These are phyloP conservation scores for Gulo gulo DNA, from an alignment of 2,113 vertebrate genomes.

Conservation along the genomic window DNA sequence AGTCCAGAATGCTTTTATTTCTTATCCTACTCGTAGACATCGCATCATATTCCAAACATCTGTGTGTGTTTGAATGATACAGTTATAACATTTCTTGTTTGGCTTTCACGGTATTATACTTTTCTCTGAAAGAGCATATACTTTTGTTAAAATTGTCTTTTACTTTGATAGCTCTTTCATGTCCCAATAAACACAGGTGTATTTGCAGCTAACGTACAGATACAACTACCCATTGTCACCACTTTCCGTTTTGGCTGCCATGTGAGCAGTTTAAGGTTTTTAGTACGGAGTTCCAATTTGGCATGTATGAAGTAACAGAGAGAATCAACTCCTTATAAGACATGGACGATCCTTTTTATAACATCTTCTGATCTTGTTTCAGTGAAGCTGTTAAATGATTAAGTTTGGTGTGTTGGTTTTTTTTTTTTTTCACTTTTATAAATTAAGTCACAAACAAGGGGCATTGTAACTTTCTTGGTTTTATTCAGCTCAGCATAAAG, in stretches of 20 bases:
- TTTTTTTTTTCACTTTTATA: conserved; percentile 71
- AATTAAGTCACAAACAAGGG: conserved; percentile 78
- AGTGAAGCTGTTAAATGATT: conserved; percentile 79
- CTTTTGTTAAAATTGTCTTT: conserved; percentile 40
- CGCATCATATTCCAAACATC: conserved; percentile 5
- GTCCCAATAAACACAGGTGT: conserved; percentile 61
- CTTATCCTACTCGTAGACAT: background rate
- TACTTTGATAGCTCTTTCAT: conserved; percentile 57
- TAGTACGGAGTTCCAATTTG: conserved; percentile 65
- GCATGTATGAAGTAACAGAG: conserved; percentile 51
- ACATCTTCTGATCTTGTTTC: conserved; percentile 77
- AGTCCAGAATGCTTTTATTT: background rate
- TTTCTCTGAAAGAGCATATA: background rate
- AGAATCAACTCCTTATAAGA: conserved; percentile 77
- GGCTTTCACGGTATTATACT: conserved; percentile 37
- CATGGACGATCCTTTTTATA: conserved; percentile 73
- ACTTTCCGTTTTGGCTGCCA: conserved; percentile 68
- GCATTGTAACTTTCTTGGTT: conserved; percentile 65
- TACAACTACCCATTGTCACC: conserved; percentile 44
- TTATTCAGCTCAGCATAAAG: conserved; percentile 74
- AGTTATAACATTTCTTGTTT: conserved; percentile 55
- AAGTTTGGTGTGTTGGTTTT: background rate
- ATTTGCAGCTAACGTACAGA: conserved; percentile 64
- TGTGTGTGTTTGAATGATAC: conserved; percentile 8
- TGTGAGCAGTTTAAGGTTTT: conserved; percentile 75